These are phyloP conservation scores for Heliconius eleuchia DNA, from an alignment of 1,140 invertebrate species.

Conservation along the genomic window DNA sequence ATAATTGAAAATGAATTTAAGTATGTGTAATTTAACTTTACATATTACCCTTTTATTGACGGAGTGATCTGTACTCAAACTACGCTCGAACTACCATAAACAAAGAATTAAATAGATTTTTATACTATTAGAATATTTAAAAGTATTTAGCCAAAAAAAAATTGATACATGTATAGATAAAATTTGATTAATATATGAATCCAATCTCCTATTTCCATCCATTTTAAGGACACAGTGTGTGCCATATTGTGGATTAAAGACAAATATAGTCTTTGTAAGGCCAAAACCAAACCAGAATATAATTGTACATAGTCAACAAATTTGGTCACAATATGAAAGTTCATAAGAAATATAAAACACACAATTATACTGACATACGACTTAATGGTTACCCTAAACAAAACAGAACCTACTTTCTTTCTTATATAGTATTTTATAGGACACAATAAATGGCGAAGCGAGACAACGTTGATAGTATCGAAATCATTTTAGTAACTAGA, in stretches of 20 bases:
- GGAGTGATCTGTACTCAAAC: not conserved
- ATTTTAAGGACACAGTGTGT: too few relatives aligned
- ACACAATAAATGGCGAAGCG: slow-evolving; percentile 40
- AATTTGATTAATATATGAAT: too few relatives aligned
- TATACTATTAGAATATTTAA: not conserved
- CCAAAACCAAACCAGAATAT: too few relatives aligned
- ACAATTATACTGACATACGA: not conserved
- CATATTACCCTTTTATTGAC: too few relatives aligned
- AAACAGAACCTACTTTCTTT: slow-evolving; percentile 14
- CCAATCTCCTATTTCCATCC: too few relatives aligned
- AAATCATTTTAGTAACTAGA: slow-evolving; percentile 60
- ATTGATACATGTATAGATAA: too few relatives aligned
- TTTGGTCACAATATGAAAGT: not conserved
- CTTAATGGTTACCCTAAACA: slow-evolving; percentile 6
- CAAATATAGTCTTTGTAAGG: too few relatives aligned
- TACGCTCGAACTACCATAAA: not conserved
- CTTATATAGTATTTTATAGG: slow-evolving; percentile 5
- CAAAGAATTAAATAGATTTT: not conserved
- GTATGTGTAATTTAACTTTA: too few relatives aligned
- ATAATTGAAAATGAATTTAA: too few relatives aligned
- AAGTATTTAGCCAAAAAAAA: too few relatives aligned
- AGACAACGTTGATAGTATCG: slow-evolving; percentile 48
- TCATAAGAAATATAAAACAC: not conserved
- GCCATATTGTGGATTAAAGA: too few relatives aligned
- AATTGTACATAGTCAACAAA: too few relatives aligned